phyloP scores from a whole-genome alignment of 2,797 vertebrate genomes.

The Pampus argenteus region DNA sequence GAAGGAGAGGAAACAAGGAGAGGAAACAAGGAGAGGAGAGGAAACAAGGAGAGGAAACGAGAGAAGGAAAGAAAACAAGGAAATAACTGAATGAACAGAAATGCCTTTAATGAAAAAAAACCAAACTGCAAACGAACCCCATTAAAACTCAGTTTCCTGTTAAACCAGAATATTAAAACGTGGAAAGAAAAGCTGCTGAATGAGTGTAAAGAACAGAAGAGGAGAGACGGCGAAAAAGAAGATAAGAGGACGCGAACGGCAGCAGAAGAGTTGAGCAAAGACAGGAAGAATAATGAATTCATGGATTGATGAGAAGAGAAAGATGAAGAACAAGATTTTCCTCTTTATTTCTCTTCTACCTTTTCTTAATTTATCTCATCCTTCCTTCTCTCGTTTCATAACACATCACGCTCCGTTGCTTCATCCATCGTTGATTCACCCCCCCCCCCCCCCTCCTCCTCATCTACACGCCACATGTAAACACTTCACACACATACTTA shows the following conservation, averaged over 20 bases:
- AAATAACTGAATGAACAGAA: too few relatives aligned
- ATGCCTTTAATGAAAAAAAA: too few relatives aligned
- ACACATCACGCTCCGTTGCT: constrained; percentile 47
- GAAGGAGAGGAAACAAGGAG: not conserved
- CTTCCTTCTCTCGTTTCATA: constrained; percentile 33
- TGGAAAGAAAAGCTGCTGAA: too few relatives aligned
- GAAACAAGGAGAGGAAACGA: not conserved
- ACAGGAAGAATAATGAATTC: not conserved
- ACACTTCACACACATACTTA: constrained; percentile 5
- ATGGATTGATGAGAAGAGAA: not conserved
- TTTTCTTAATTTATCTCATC: not conserved
- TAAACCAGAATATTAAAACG: too few relatives aligned
- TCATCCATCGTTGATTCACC: constrained; percentile 41
- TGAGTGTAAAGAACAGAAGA: too few relatives aligned
- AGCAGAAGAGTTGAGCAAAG: not conserved
- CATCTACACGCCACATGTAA: not conserved
- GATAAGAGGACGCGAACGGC: too few relatives aligned
- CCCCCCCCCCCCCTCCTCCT: not conserved
- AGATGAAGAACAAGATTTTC: not conserved
- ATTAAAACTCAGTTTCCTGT: too few relatives aligned
- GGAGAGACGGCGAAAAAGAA: too few relatives aligned
- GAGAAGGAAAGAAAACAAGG: too few relatives aligned
- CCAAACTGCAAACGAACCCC: too few relatives aligned
- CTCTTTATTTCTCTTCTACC: not conserved
- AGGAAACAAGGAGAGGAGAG: not conserved